phyloP scores from a whole-genome alignment of 2,113 vertebrate genomes.

The Pterocles orientalis region DNA sequence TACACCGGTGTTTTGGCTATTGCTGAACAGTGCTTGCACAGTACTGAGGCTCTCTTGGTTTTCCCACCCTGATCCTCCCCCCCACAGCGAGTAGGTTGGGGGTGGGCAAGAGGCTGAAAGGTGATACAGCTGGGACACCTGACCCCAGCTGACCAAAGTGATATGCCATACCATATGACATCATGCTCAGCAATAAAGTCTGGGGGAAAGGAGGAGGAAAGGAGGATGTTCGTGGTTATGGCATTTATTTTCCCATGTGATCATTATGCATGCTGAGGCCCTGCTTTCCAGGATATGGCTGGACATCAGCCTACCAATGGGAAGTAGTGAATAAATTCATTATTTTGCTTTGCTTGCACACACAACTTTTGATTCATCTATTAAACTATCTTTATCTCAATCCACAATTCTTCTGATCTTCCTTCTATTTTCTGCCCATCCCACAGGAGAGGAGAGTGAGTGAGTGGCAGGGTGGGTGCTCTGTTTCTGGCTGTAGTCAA shows the following conservation, averaged over 20 bases:
- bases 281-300: neutral
- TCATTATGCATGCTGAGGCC: neutral
- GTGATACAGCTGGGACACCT: neutral
- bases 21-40: neutral
- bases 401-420: neutral
- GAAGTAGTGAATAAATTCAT: neutral
- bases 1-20: neutral
- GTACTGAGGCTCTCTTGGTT: neutral
- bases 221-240: neutral
- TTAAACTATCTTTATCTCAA: neutral
- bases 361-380: neutral
- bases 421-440: neutral
- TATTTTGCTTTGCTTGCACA: neutral
- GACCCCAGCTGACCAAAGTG: neutral
- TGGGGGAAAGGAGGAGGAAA: neutral
- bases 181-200: neutral
- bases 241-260: neutral
- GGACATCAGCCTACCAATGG: neutral
- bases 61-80: neutral
- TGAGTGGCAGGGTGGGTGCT: neutral
- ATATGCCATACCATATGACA: neutral
- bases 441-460: neutral
- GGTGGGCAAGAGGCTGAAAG: neutral
- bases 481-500: neutral
- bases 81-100: fast-evolving